phyloP scores from a whole-genome alignment of 2,797 vertebrate species.

The Adelosebastes latens region DNA sequence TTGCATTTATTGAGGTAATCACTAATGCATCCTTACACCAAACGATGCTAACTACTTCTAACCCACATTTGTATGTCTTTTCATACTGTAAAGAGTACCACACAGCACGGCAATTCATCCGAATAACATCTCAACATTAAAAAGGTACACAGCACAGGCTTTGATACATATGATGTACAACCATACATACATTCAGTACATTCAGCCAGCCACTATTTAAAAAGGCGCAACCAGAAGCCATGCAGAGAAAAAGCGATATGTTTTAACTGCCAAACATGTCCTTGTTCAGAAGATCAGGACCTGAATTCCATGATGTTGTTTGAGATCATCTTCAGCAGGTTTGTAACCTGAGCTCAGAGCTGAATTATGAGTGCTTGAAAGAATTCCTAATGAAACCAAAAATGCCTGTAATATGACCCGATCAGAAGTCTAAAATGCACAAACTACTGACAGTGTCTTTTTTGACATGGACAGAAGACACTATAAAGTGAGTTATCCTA shows the following conservation, averaged over 20 bases:
- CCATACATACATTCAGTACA: constrained; percentile 34
- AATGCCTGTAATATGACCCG: background rate
- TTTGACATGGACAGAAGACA: background rate
- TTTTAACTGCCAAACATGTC: constrained; percentile 34
- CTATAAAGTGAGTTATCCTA: background rate
- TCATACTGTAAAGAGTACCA: background rate
- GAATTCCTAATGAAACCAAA: background rate
- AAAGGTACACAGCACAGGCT: constrained; percentile 30
- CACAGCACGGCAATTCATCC: background rate
- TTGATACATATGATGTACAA: constrained; percentile 37
- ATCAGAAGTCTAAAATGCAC: background rate
- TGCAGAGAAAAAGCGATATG: constrained; percentile 62
- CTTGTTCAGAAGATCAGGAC: constrained; percentile 29
- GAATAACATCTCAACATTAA: background rate
- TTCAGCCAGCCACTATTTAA: constrained; percentile 61
- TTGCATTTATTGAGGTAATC: background rate
- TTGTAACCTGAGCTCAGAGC: background rate
- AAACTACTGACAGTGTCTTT: background rate
- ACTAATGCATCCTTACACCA: background rate
- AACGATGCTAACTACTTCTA: background rate
- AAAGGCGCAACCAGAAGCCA: constrained; percentile 73
- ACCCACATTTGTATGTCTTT: background rate
- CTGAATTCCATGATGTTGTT: constrained; percentile 7
- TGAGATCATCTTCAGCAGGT: constrained; percentile 28
- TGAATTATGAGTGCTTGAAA: background rate